Evolutionary conservation across 2,888 invertebrate genomes (phyloP), one percentile per base, ranked within the genome.

Genomic region (Amphipoea lucens): DNA sequence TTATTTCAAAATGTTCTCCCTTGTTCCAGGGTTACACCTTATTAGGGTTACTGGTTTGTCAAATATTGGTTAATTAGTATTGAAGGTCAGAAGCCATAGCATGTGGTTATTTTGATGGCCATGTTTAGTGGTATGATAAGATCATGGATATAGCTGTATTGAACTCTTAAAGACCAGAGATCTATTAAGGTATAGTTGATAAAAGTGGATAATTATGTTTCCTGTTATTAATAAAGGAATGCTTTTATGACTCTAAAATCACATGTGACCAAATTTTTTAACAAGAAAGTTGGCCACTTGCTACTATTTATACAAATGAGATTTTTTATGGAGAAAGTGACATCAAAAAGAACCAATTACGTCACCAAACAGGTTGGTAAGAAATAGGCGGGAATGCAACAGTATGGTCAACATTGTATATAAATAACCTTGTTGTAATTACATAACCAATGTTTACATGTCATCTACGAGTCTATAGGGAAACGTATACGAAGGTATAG

Each of bases 321-420:
- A 67, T 78, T 87, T 76, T 88, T 88, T 85, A 87, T 80, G 92
- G 95, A 93, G 96, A 95, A 96, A 96, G 96, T 94, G 90, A 88
- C 91, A 91, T 87, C 90, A 91, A 91, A 90, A 90, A 87, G 84
- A 83, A 84, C 81, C 62, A 87, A 95, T 96, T 96, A 96, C 96
- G 96, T 96, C 96, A 96, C 90, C 91, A 88, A 93, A 88, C 89
- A 91, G 90, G 91, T 89, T 90, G 88, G 79, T 84, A 85, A 85
- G 89, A 95, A 95, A 92, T 94, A 94, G 95, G 96, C 96, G 96
- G 96, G 96, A 96, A 96, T 88, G 82, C 76, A 76, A 84, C 83
- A 83, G 77, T 83, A 89, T 84, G 84, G 83, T 77, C 77, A 84
- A 76, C 54, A 73, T 82, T 86, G 85, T 87, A 87, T 82, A 84